Base-by-base conservation (phyloP, 2,888 invertebrate genomes). In the Apodemia mormo region DNA sequence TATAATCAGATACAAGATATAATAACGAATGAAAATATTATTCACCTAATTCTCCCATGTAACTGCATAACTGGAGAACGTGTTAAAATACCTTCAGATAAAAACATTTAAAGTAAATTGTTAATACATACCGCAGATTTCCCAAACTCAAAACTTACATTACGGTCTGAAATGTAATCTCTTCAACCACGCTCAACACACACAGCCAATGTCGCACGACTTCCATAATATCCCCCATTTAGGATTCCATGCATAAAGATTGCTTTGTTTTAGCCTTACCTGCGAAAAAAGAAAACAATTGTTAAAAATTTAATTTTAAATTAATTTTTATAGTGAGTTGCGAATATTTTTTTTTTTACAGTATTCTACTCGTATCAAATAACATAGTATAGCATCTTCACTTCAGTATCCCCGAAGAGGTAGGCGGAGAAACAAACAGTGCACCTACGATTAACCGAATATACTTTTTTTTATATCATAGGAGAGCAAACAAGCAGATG, bases 241-340 rank as follows among this genome's bases (percentile, higher is more conserved):
- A 76, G 71, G 70, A 72, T 73, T 73, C 73, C 71, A 75, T 76
- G 76, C 76, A 77, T 76, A 76, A 71, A 69, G 74, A 76, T 72
- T 71, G 69, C 66, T 66, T 67, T 58, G 65, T 69, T 69, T 54
- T 40, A 14, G 68, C 66, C 74, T 77, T 78, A 78, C 79, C 78
- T 79, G 79, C 54, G 73, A 74, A 73, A 66, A 75, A 74, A 72
- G 70, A 70, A 76, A 74, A 74, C 71, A 64, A 70, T 61, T 68
- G 29, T 61, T 29, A 30, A 56, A 56, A 56, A 56, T 56, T 8
- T 22, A 9, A n/a, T 52, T 29, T 40, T 40, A 40, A 7, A 40
- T 40, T 40, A 40, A 8, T 40, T 40, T 40, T 40, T 40, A 7
- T 1, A 40, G 40, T 6, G 40, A 40, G 2, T 33, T 3, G 33